Evolutionary conservation across 2,113 vertebrate species (phyloP), one percentile per base, ranked within the genome.

Genomic region (Otis tarda): DNA sequence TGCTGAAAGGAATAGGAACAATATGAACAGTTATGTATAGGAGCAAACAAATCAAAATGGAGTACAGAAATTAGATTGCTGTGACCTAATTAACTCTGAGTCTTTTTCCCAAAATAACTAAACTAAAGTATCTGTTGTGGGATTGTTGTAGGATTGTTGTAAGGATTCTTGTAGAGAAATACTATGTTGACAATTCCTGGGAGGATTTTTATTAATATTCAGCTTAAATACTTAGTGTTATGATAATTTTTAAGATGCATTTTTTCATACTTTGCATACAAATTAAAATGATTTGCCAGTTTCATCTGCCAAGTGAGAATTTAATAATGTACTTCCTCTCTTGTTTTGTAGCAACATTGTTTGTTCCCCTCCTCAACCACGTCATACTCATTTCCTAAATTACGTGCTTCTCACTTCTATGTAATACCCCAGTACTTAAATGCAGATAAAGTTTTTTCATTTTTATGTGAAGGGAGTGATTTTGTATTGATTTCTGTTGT

Each of bases 21-120:
- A 84, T 64, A 63, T 1, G 14, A 73, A 69, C 1, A 14, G 24
- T 94, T 87, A 31, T 70, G 55, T 60, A 83, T 71, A 79, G 77
- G 50, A 92, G 27, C 68, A 94, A 83, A 76, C 90, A 90, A 76
- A 83, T 87, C 8, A n/a, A 80, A 90, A 61, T 83, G 83, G 92
- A 79, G 64, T 89, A 64, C 89, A 91, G 83, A 76, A 97, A 77
- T 94, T 84, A 94, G 52, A 69, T 95, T 96, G 39, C 75, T 85
- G 43, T 93, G 94, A 94, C 76, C 80, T 70, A 55, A 20, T 83
- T 83, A 93, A 12, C n/a, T 95, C 60, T 12, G 45, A 84, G 30
- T 39, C 52, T 83, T 69, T n/a, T 39, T 49, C 7, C 10, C 19
- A 35, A 53, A 83, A 67, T 43, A 97, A 80, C 50, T 90, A 41